These are phyloP conservation scores for Halictus quadricinctus DNA, from an alignment of 2,888 invertebrate genomes.

Conservation along the genomic window DNA sequence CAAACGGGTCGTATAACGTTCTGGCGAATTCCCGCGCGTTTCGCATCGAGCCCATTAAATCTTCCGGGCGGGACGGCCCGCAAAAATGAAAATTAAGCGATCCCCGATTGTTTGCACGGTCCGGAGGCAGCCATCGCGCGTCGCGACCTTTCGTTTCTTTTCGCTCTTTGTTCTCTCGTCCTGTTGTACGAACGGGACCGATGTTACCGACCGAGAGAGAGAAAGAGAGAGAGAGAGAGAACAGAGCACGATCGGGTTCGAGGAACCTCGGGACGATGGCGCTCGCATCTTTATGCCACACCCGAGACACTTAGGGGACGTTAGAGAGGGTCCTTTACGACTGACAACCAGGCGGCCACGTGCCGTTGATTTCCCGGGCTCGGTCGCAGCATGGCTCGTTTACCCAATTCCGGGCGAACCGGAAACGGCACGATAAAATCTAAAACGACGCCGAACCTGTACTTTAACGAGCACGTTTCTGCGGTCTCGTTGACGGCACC, in stretches of 20 bases:
- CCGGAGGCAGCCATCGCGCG: conserved; percentile 68
- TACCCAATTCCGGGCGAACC: conserved; percentile 23
- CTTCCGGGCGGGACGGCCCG: conserved; percentile 36
- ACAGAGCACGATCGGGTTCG: not conserved
- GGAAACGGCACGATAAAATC: conserved; percentile 1
- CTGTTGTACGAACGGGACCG: conserved; percentile 12
- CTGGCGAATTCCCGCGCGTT: conserved; percentile 26
- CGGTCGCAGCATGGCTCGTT: conserved; percentile 60
- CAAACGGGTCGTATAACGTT: conserved; percentile 27
- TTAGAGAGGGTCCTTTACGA: conserved; percentile 57
- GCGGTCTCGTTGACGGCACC: not conserved
- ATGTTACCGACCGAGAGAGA: conserved; percentile 71
- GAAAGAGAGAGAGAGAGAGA: conserved; percentile 7
- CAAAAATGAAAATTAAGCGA: conserved; percentile 77
- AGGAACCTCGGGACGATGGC: conserved; percentile 73
- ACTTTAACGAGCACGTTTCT: conserved; percentile 4
- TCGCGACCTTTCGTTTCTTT: conserved; percentile 39
- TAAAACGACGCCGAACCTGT: not conserved
- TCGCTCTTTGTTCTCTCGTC: conserved; percentile 43
- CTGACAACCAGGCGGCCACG: conserved; percentile 71
- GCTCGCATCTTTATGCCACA: conserved; percentile 76
- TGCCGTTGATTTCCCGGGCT: conserved; percentile 71
- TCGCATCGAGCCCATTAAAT: conserved; percentile 49
- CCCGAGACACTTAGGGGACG: conserved; percentile 73
- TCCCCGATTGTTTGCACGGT: conserved; percentile 72